Conservation (phyloP, 2,113 vertebrate species). For the Phocoena sinus region DNA sequence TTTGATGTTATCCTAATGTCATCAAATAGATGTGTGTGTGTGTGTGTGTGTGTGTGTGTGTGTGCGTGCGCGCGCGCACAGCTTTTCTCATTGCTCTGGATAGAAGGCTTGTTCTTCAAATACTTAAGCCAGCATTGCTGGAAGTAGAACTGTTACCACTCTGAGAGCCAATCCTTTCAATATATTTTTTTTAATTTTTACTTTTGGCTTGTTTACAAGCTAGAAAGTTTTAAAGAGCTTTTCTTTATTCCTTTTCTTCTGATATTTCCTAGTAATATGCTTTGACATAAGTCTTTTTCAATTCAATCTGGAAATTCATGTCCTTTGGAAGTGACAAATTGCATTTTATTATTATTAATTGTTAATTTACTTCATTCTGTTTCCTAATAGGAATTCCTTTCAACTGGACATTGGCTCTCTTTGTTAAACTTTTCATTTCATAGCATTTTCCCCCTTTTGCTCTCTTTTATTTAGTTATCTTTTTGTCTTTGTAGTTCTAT, state of each 20-base stretch:
- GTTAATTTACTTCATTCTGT: not conserved
- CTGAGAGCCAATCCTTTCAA: not conserved
- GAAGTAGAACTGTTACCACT: not conserved
- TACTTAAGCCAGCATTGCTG: not conserved
- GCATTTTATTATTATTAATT: not conserved
- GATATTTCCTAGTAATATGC: not conserved
- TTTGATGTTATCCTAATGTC: not conserved
- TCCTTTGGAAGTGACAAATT: not conserved
- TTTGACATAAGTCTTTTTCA: not conserved
- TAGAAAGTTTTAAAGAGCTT: not conserved
- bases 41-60: not conserved
- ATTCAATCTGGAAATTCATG: not conserved
- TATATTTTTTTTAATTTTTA: not conserved
- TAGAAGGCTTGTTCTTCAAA: not conserved
- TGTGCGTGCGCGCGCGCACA: no score
- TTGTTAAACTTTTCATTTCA: not conserved
- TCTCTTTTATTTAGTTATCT: not conserved
- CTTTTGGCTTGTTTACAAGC: not conserved
- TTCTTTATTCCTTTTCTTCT: not conserved
- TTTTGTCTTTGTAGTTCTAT: not conserved
- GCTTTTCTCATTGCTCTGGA: not conserved
- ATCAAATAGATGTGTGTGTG: not conserved
- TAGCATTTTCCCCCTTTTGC: not conserved
- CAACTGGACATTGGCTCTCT: not conserved
- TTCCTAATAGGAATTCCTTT: not conserved